These are phyloP conservation scores for Conops quadrifasciatus DNA, from an alignment of 2,888 invertebrate genomes.

Conservation along the genomic window DNA sequence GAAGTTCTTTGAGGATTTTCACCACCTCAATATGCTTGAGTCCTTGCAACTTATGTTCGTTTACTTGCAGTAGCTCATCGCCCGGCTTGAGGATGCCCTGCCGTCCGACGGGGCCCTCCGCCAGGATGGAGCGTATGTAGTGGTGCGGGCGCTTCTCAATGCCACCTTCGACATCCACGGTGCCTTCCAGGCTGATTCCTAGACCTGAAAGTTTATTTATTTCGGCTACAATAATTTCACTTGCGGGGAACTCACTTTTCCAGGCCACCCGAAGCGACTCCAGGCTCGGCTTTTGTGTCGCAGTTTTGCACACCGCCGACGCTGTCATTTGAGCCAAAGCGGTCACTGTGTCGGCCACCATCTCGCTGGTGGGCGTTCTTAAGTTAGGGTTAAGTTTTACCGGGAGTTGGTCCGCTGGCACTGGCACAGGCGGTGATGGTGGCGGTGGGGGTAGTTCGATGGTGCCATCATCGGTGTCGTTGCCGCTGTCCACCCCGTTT, in stretches of 20 bases:
- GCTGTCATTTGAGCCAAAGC: conserved; percentile 31
- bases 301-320: conserved; percentile 23
- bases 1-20: conserved; percentile 91
- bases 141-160: conserved; percentile 98
- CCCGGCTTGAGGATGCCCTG: conserved; percentile 91
- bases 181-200: conserved; percentile 97
- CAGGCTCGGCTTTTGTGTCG: conserved; percentile 71
- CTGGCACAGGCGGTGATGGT: conserved; percentile 30
- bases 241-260: conserved; percentile 80
- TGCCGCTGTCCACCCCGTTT: conserved; percentile 44
- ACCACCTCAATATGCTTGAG: conserved; percentile 97
- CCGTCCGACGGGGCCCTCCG: conserved; percentile 95
- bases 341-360: conserved; percentile 20
- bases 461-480: conserved; percentile 50
- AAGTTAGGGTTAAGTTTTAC: conserved; percentile 28
- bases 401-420: too few species aligned
- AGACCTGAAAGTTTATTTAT: conserved; percentile 91
- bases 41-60: conserved; percentile 89
- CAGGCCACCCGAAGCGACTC: conserved; percentile 82
- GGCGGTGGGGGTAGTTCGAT: conserved; percentile 43
- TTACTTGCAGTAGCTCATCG: conserved; percentile 96
- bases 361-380: conserved; percentile 47
- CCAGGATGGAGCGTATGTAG: conserved; percentile 94
- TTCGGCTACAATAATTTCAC: conserved; percentile 91
- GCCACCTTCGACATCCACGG: conserved; percentile 97